phyloP scores from a whole-genome alignment of 2,888 invertebrate species.

The Gnatocerus cornutus region DNA sequence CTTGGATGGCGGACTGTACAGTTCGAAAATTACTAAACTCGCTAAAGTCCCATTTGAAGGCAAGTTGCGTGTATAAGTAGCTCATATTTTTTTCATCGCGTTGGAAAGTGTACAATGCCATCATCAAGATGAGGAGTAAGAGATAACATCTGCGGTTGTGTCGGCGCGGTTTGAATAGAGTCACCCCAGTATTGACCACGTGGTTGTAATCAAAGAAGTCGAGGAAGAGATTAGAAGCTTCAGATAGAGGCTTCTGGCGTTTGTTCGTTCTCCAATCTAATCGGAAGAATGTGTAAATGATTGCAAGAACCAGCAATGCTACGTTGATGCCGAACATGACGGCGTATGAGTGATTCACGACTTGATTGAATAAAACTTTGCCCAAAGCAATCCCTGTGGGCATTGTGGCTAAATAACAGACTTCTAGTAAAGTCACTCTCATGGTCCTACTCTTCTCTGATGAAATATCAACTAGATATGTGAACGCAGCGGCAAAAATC shows the following conservation, averaged over 20 bases:
- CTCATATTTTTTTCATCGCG: constrained; percentile 86
- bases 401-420: constrained; percentile 87
- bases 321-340: constrained; percentile 84
- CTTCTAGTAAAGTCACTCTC: constrained; percentile 87
- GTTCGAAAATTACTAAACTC: constrained; percentile 82
- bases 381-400: constrained; percentile 87
- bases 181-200: constrained; percentile 76
- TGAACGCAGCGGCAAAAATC: constrained; percentile 85
- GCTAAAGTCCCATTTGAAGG: constrained; percentile 81
- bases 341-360: constrained; percentile 79
- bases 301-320: constrained; percentile 75
- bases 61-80: constrained; percentile 82
- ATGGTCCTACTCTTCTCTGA: constrained; percentile 81
- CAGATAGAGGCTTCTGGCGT: constrained; percentile 77
- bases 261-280: constrained; percentile 82
- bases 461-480: constrained; percentile 87
- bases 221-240: constrained; percentile 73
- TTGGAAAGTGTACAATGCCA: constrained; percentile 88
- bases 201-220: constrained; percentile 85
- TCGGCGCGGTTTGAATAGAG: constrained; percentile 76
- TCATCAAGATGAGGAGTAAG: constrained; percentile 80
- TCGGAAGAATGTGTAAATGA: constrained; percentile 78
- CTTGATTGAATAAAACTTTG: constrained; percentile 75
- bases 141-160: constrained; percentile 77
- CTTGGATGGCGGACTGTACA: constrained; percentile 81